A percentile compares a stretch with the other conserved stretches of the same genome.
Conservation (phyloP, 2,113 vertebrate genomes). For the Sturnus vulgaris region DNA sequence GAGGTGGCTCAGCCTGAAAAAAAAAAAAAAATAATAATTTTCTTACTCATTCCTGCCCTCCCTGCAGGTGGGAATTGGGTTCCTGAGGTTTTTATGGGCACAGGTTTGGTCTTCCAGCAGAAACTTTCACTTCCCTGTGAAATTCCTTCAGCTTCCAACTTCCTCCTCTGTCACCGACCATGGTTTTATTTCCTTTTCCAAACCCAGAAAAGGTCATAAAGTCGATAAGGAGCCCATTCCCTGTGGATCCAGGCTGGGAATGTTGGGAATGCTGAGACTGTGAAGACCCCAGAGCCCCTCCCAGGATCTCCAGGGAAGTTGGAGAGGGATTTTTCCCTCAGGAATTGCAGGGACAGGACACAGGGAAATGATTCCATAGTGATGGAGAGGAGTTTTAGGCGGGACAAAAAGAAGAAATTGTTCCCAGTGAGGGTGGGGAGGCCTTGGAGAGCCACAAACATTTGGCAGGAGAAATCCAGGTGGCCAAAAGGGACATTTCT, state of each 20-base stretch:
- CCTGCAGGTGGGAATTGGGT: not conserved
- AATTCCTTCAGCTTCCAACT: not conserved
- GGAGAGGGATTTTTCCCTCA: not conserved
- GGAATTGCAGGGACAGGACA: not conserved
- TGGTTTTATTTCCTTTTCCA: not conserved
- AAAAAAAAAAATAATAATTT: not conserved
- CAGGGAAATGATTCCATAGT: accelerated
- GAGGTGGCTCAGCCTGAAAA: not conserved
- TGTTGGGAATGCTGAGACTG: not conserved
- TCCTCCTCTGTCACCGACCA: accelerated
- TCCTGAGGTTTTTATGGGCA: accelerated
- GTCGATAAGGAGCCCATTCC: not conserved
- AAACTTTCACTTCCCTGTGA: not conserved
- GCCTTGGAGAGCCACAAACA: not conserved
- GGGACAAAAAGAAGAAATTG: accelerated
- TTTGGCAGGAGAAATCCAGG: not conserved
- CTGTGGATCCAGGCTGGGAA: not conserved
- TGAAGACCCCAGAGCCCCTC: not conserved
- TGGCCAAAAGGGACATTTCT: not conserved
- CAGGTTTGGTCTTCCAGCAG: not conserved
- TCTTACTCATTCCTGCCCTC: not conserved
- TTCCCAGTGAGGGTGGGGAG: not conserved
- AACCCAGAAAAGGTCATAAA: not conserved
- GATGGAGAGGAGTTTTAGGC: not conserved
- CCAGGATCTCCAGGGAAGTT: not conserved